These are phyloP conservation scores for Odontomachus brunneus DNA, from an alignment of 1,140 invertebrate species.

Conservation along the genomic window DNA sequence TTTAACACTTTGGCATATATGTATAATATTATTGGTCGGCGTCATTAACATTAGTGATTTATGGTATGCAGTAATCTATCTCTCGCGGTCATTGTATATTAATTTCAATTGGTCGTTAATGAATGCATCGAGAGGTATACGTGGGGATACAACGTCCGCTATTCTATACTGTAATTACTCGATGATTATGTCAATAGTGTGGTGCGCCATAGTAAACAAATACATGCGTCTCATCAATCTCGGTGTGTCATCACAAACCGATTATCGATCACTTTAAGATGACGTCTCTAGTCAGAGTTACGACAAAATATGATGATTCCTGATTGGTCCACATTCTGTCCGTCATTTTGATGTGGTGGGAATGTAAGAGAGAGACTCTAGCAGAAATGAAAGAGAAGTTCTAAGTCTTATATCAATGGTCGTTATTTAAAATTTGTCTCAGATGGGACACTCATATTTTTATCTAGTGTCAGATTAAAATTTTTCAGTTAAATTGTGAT, in stretches of 20 bases:
- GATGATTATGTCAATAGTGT: conserved; percentile 27
- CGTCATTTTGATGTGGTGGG: too few species aligned
- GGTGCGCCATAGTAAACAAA: conserved; percentile 1
- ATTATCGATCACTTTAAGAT: conserved; percentile 36
- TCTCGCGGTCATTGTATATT: conserved; percentile 40
- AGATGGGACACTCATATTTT: too few species aligned
- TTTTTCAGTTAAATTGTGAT: too few species aligned
- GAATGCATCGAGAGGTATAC: conserved; percentile 20
- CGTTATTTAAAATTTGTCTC: too few species aligned
- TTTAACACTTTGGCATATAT: conserved; percentile 20
- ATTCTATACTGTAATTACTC: conserved; percentile 36
- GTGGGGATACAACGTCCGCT: neutral
- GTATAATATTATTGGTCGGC: conserved; percentile 8
- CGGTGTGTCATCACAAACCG: conserved; percentile 12
- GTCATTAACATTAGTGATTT: conserved; percentile 40
- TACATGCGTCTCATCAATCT: conserved; percentile 30
- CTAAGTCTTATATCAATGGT: too few species aligned
- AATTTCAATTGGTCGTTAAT: conserved; percentile 51
- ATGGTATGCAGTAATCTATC: conserved; percentile 13
- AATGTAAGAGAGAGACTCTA: too few species aligned
- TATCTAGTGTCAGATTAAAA: too few species aligned
- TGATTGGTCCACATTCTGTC: too few species aligned
- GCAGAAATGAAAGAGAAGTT: too few species aligned
- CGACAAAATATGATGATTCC: too few species aligned
- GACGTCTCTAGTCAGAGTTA: too few species aligned